Evolutionary conservation across 2,888 invertebrate species (phyloP).

Genomic region (Agrochola macilenta): DNA sequence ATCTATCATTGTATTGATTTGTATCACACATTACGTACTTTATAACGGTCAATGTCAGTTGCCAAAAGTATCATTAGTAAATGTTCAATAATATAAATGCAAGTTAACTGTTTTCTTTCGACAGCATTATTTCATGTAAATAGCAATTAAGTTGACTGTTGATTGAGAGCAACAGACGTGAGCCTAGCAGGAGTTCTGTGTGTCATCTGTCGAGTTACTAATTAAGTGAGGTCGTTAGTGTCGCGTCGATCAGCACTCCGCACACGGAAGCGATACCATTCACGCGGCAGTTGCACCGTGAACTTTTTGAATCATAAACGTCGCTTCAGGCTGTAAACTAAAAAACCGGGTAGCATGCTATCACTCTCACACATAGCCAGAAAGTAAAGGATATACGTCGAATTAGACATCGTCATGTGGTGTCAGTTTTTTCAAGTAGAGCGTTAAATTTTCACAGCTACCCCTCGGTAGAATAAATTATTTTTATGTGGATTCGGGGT

Average conservation of each 20-base stretch:
- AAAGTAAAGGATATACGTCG: conserved; percentile 76
- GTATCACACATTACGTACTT: conserved; percentile 26
- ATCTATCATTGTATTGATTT: conserved; percentile 49
- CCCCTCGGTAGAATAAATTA: conserved; percentile 88
- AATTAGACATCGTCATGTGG: conserved; percentile 81
- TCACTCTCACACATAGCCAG: conserved; percentile 71
- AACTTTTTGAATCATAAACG: conserved; percentile 81
- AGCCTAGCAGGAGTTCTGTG: conserved; percentile 43
- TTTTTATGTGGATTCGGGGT: conserved; percentile 88
- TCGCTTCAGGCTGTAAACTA: conserved; percentile 81
- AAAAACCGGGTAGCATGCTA: conserved; percentile 64
- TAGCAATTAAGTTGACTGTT: conserved; percentile 36
- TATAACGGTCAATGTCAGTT: conserved; percentile 13
- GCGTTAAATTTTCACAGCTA: conserved; percentile 88
- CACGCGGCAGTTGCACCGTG: conserved; percentile 84
- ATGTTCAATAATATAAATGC: conserved; percentile 22
- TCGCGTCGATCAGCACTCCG: conserved; percentile 62
- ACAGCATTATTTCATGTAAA: conserved; percentile 30
- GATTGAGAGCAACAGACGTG: conserved; percentile 52
- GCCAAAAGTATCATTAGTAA: conserved; percentile 28
- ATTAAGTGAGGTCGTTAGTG: conserved; percentile 75
- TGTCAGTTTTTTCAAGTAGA: conserved; percentile 84
- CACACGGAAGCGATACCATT: conserved; percentile 78
- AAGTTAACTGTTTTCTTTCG: conserved; percentile 21
- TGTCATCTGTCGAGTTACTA: conserved; percentile 72